Evolutionary conservation across 2,888 invertebrate genomes (phyloP).

Genomic region (Pasiphila rectangulata): DNA sequence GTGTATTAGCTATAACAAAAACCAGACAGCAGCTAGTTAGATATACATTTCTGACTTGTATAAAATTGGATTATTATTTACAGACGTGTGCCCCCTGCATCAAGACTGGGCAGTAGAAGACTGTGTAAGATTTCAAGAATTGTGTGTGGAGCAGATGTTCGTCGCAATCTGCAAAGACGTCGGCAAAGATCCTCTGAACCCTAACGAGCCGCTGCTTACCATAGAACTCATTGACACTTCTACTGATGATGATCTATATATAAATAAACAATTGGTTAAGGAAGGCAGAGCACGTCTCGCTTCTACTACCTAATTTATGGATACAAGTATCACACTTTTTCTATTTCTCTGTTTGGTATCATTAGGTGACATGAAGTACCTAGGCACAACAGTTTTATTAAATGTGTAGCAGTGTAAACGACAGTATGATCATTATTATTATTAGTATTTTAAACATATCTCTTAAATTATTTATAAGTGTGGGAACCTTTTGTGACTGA

Average conservation of each 20-base stretch:
- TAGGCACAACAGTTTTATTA: too few species aligned
- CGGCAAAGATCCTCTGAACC: slow-evolving; percentile 81
- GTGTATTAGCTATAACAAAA: too few species aligned
- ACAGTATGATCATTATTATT: too few species aligned
- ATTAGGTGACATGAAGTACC: too few species aligned
- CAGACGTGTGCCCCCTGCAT: slow-evolving; percentile 79
- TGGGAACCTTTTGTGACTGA: too few species aligned
- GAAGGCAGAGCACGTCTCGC: slow-evolving; percentile 81
- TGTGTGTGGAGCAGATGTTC: slow-evolving; percentile 86
- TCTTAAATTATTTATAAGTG: too few species aligned
- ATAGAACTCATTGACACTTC: slow-evolving; percentile 87
- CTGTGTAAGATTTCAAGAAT: slow-evolving; percentile 85
- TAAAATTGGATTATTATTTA: slow-evolving; percentile 18
- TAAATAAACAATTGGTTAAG: slow-evolving; percentile 83
- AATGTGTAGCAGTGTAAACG: too few species aligned
- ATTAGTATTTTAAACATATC: too few species aligned
- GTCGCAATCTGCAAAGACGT: slow-evolving; percentile 84
- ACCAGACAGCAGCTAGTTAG: too few species aligned
- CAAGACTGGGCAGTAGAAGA: slow-evolving; percentile 87
- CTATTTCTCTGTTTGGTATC: slow-evolving; percentile 15
- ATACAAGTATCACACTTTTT: slow-evolving; percentile 8
- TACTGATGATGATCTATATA: slow-evolving; percentile 83
- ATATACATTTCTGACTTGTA: too few species aligned
- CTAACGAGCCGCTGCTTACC: slow-evolving; percentile 82
- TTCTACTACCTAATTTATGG: slow-evolving; percentile 40